A percentile compares a stretch with the other conserved stretches of the same genome.
phyloP scores from a whole-genome alignment of 2,113 vertebrate species.

The Procapra przewalskii region DNA sequence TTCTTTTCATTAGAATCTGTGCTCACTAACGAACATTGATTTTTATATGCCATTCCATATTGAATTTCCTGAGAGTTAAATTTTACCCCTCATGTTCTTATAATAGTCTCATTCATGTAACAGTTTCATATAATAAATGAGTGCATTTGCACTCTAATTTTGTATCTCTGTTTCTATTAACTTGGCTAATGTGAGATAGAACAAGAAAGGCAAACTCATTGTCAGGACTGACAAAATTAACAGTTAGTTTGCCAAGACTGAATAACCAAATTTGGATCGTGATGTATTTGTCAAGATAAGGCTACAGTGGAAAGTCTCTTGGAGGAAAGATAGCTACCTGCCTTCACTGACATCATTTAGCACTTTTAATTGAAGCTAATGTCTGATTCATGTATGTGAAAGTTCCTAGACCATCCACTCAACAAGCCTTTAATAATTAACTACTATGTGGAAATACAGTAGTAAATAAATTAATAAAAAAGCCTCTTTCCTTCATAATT shows the following conservation, averaged over 20 bases:
- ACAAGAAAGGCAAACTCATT: background rate
- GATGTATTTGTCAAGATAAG: background rate
- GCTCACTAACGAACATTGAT: background rate
- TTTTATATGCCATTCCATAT: slow-evolving; percentile 2
- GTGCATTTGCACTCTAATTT: background rate
- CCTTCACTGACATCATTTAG: background rate
- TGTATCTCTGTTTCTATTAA: background rate
- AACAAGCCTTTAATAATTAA: background rate
- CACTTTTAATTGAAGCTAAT: background rate
- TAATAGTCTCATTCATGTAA: background rate
- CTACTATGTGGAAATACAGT: background rate
- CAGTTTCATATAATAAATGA: background rate
- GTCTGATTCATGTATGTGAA: background rate
- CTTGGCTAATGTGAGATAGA: background rate
- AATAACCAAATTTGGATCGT: background rate
- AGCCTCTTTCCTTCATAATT: background rate
- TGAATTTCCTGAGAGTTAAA: background rate
- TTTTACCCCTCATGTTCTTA: background rate
- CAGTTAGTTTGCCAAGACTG: background rate
- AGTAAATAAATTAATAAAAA: background rate
- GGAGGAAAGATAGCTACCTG: background rate
- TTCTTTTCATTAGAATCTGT: background rate
- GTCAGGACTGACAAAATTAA: background rate
- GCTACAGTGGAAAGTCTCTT: background rate
- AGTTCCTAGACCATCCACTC: background rate